These are phyloP conservation scores for Proteles cristata DNA, from an alignment of 2,113 vertebrate genomes.

Conservation along the genomic window DNA sequence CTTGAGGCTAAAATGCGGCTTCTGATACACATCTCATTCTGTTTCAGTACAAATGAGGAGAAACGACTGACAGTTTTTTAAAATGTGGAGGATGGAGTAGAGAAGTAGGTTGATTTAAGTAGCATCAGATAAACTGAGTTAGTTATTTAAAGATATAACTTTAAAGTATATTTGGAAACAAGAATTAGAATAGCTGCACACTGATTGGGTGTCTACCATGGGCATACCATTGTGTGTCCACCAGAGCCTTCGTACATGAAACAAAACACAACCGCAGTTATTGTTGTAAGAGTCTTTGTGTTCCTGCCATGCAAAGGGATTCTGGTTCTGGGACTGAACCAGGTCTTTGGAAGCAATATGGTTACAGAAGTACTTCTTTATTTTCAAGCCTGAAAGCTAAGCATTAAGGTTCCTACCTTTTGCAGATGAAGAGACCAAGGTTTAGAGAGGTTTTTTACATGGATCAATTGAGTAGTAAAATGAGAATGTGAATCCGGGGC, in stretches of 20 bases:
- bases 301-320: not conserved
- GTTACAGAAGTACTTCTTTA: not conserved
- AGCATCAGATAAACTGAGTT: not conserved
- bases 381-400: not conserved
- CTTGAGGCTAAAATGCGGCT: not conserved
- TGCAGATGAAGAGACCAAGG: not conserved
- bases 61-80: not conserved
- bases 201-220: not conserved
- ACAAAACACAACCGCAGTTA: not conserved
- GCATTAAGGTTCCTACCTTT: not conserved
- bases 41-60: not conserved
- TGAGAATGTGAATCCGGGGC: not conserved
- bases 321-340: not conserved
- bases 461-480: not conserved
- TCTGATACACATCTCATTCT: not conserved
- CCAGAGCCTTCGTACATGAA: constrained; percentile 6
- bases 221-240: not conserved
- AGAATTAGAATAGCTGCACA: not conserved
- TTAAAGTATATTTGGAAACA: not conserved
- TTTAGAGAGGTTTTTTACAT: not conserved
- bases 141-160: constrained; percentile 43
- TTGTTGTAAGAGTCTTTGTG: not conserved
- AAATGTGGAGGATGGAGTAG: not conserved
- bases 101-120: not conserved
- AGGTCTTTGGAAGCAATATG: not conserved